These are phyloP conservation scores for Propsilocerus akamusi DNA, from an alignment of 1,140 invertebrate species.

Conservation along the genomic window DNA sequence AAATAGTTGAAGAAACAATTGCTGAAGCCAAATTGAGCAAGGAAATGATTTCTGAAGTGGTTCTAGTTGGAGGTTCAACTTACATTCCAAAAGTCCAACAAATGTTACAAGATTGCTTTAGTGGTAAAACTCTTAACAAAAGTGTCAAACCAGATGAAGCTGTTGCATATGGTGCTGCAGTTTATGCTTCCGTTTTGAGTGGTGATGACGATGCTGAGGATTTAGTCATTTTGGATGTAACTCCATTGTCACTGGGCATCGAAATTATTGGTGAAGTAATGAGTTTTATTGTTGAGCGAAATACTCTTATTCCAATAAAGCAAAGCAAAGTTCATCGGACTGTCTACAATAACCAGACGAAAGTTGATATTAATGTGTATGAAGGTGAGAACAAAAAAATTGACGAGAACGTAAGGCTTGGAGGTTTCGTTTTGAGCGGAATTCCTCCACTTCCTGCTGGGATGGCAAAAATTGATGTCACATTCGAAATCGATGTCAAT, in stretches of 20 bases:
- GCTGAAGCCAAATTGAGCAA: constrained; percentile 61
- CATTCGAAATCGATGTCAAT: constrained; percentile 47
- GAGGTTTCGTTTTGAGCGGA: too few relatives aligned
- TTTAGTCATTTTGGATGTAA: constrained; percentile 50
- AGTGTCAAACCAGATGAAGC: too few relatives aligned
- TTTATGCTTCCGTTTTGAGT: constrained; percentile 44
- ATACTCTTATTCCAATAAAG: too few relatives aligned
- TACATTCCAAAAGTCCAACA: constrained; percentile 43
- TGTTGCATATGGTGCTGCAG: constrained; percentile 43
- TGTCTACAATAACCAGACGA: too few relatives aligned
- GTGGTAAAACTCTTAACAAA: constrained; percentile 38
- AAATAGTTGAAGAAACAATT: too few relatives aligned
- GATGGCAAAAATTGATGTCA: constrained; percentile 54
- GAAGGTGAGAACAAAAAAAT: too few relatives aligned
- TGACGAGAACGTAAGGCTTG: too few relatives aligned
- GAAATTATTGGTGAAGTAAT: too few relatives aligned
- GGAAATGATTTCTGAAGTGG: constrained; percentile 47
- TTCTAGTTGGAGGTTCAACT: constrained; percentile 64
- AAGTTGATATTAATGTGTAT: too few relatives aligned
- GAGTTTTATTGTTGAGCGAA: constrained; percentile 43
- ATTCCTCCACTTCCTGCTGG: constrained; percentile 64
- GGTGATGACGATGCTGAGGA: constrained; percentile 52
- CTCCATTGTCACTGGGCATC: constrained; percentile 41
- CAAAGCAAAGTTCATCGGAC: too few relatives aligned
- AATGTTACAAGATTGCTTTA: constrained; percentile 38